Percentiles rank a stretch among this genome's conserved stretches.
These are phyloP conservation scores for Aporophyla nigra DNA, from an alignment of 2,888 invertebrate genomes.

Conservation along the genomic window DNA sequence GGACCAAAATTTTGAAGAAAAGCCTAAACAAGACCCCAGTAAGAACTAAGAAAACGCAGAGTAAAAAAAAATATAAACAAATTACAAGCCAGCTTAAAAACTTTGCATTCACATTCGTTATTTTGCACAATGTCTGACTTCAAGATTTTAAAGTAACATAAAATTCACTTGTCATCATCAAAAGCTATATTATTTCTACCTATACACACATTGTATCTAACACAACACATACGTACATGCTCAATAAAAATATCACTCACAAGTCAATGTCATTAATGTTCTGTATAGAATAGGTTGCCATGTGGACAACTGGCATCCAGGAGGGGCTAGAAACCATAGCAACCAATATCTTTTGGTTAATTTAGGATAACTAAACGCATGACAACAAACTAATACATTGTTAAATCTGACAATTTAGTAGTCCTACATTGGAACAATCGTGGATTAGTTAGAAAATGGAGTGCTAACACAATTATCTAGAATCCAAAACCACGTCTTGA, in stretches of 20 bases:
- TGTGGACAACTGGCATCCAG: constrained; percentile 51
- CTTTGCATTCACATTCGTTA: background rate
- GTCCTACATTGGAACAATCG: background rate
- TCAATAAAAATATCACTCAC: constrained; percentile 56
- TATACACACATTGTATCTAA: constrained; percentile 48
- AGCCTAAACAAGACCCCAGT: background rate
- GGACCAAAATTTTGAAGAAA: background rate
- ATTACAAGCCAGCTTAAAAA: background rate
- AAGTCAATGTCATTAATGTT: constrained; percentile 37
- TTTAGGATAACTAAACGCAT: constrained; percentile 30
- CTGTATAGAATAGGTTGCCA: constrained; percentile 35
- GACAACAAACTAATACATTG: constrained; percentile 20
- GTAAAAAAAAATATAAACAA: background rate
- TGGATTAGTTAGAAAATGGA: constrained; percentile 44
- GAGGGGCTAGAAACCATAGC: constrained; percentile 62
- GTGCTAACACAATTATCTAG: background rate
- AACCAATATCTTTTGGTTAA: constrained; percentile 49
- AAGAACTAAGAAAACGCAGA: background rate
- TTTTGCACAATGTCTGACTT: constrained; percentile 2
- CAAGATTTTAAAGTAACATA: background rate
- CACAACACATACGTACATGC: constrained; percentile 58
- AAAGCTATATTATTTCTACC: constrained; percentile 33
- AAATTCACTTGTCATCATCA: background rate
- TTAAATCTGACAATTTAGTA: background rate
- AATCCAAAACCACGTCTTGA: constrained; percentile 1